Evolutionary conservation across 1,140 invertebrate species (phyloP), one percentile per base, ranked within the genome.

Genomic region (Drosophila ananassae): DNA sequence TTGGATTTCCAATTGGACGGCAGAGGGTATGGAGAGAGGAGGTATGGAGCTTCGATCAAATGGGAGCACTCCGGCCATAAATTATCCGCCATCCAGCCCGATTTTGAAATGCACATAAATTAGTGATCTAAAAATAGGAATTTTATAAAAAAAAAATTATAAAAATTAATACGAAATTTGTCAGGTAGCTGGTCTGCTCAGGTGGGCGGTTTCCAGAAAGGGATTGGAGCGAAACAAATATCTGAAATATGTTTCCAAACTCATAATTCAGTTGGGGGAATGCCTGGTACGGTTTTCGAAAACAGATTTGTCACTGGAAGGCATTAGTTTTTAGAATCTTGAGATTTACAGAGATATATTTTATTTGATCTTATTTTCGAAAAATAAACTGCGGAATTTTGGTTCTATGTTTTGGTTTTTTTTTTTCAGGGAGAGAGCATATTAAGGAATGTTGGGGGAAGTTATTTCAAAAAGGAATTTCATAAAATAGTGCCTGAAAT

Each of bases 131-230:
- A 61, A 72, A 58, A 54, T 80, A 80, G 39, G 2, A 28, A 25
- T 12, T 7, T 53, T 53, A 46, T n/a, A 17, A 17, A 17, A 17
- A 17, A 17, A 17, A 17, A 17, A 17, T 28, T 56, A 55, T 74
- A 58, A 79, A 79, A 71, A 44, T 79, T 51, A 80, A 80, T 60
- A 58, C 44, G 58, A 5, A 78, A 80, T 71, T 66, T 80, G 64
- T 80, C 69, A 58, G 41, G 41, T 41, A 50, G 34, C 51, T 37
- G 34, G 10, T 37, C 34, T 28, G 25, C 25, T n/a, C 53, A 68
- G 73, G 73, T 81, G 78, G 79, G 79, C 79, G 78, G 41, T 59
- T 54, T 54, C 44, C 61, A 54, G 9, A 32, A 48, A 48, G 53
- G n/a, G 21, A 67, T 60, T 56, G 48, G 22, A n/a, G 46, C 32